Conservation (phyloP, 2,113 vertebrate genomes). For the Mustela lutreola region DNA sequence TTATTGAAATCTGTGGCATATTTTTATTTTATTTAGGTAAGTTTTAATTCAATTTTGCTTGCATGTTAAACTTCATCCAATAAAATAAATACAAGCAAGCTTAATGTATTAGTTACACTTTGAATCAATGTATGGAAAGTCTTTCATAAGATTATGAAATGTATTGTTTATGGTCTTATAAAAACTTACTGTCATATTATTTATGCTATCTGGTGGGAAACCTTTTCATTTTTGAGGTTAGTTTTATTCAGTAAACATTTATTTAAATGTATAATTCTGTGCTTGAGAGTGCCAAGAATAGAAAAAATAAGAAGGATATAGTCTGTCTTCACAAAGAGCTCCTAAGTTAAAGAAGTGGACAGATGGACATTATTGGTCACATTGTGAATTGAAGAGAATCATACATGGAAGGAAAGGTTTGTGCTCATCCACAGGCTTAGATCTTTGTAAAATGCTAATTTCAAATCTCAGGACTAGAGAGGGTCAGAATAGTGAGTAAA, state of each 20-base stretch:
- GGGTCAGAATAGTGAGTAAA: not conserved
- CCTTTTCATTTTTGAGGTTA: not conserved
- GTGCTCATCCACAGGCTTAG: not conserved
- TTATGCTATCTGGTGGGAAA: not conserved
- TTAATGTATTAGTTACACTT: not conserved
- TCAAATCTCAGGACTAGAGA: not conserved
- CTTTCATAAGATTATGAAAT: conserved; percentile 18
- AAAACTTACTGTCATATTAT: conserved; percentile 11
- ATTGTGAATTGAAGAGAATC: not conserved
- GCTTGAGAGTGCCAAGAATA: not conserved
- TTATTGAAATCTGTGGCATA: not conserved
- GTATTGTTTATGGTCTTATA: not conserved
- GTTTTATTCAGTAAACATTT: not conserved
- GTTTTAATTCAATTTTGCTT: conserved; percentile 35
- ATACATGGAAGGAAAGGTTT: not conserved
- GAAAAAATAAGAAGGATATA: not conserved
- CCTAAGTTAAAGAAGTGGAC: not conserved
- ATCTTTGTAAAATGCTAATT: not conserved
- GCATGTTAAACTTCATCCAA: not conserved
- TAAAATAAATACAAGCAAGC: not conserved
- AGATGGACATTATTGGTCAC: not conserved
- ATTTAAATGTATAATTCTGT: not conserved
- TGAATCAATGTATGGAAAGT: not conserved
- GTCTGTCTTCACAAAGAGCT: not conserved
- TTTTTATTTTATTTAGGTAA: not conserved